Conservation (phyloP, 2,888 invertebrate genomes). For the Amaurobius ferox region DNA sequence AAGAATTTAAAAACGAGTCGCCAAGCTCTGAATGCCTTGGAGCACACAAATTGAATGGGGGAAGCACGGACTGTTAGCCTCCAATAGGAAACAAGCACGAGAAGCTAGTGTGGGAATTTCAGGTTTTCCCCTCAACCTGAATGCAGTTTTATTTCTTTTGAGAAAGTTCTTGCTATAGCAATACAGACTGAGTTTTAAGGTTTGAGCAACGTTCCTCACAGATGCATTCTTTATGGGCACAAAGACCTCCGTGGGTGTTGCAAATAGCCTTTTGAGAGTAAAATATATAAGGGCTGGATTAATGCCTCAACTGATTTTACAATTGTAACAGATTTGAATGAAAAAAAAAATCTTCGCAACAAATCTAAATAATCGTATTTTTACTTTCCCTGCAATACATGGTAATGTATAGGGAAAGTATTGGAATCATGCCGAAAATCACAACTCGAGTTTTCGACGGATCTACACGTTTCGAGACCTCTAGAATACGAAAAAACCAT, state of each 20-base stretch:
- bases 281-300: slow-evolving; percentile 9
- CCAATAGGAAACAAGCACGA: slow-evolving; percentile 16
- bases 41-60: slow-evolving; percentile 21
- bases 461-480: too few species aligned
- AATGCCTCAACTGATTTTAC: not conserved
- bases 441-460: too few species aligned
- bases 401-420: too few species aligned
- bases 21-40: not conserved
- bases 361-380: too few species aligned
- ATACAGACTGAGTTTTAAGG: slow-evolving; percentile 24
- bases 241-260: slow-evolving; percentile 44
- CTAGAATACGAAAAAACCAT: too few species aligned
- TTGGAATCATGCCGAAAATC: too few species aligned
- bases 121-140: slow-evolving; percentile 37
- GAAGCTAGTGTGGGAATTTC: slow-evolving; percentile 43
- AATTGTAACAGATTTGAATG: too few species aligned
- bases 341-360: too few species aligned
- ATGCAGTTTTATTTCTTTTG: slow-evolving; percentile 38
- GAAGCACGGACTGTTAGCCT: slow-evolving; percentile 42
- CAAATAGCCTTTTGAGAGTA: not conserved
- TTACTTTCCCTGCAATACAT: too few species aligned
- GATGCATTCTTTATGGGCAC: not conserved
- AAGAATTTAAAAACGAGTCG: not conserved
- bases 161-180: not conserved
- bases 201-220: not conserved